These are phyloP conservation scores for Elanoides forficatus DNA, from an alignment of 2,113 vertebrate genomes.

Conservation along the genomic window DNA sequence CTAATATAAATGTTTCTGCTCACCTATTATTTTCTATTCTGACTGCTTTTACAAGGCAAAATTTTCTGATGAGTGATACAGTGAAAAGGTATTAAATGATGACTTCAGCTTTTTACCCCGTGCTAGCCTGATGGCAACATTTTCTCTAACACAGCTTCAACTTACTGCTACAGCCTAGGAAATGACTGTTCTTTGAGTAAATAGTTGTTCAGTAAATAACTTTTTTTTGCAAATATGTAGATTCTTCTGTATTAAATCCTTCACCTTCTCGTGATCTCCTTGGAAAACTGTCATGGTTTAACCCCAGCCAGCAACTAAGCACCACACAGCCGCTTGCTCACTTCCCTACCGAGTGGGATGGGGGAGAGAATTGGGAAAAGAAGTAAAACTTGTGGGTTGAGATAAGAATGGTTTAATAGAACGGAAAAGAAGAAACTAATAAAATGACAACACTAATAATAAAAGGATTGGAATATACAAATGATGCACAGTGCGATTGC, in stretches of 20 bases:
- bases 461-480: too few relatives aligned
- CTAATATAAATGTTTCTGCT: background rate
- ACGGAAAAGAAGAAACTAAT: too few relatives aligned
- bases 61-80: background rate
- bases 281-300: background rate
- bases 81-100: background rate
- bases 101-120: background rate
- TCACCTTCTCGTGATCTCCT: background rate
- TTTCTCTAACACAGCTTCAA: background rate
- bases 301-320: too few relatives aligned
- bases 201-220: background rate
- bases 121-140: accelerated
- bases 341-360: too few relatives aligned
- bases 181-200: background rate
- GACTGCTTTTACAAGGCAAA: background rate
- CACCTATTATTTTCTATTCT: background rate
- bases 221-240: background rate
- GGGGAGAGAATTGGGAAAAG: too few relatives aligned
- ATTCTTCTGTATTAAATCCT: background rate
- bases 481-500: too few relatives aligned
- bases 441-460: too few relatives aligned
- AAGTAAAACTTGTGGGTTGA: too few relatives aligned
- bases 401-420: too few relatives aligned
- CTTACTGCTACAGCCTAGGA: background rate
- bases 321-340: too few relatives aligned